Evolutionary conservation across 2,888 invertebrate genomes (phyloP), one percentile per base, ranked within the genome.

Genomic region (Caenorhabditis sinica): DNA sequence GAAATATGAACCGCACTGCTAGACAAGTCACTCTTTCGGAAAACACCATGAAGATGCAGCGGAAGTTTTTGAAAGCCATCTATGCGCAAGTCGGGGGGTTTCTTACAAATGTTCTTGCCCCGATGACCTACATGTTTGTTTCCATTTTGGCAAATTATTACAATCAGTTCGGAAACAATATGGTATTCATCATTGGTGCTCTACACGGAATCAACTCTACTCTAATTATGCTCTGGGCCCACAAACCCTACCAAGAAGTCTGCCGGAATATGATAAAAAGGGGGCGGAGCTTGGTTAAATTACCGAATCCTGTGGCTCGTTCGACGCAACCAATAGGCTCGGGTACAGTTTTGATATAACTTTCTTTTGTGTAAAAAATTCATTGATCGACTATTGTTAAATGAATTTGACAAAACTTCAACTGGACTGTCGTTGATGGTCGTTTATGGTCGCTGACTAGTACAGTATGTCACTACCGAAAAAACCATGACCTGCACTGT

Each of bases 141-240:
- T 33, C 53, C 0, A 53, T 53, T n/a, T 23, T 53, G 17, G 2
- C 28, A 1, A n/a, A 51, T 15, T 68, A 51, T 36, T 53, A 68
- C n/a, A 51, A 68, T 53, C 68, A 68, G 36, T 5, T n/a, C 15
- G 36, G n/a, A 15, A 68, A 68, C 53, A 68, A 68, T 23, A 2
- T 68, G 9, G n/a, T 68, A 0, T 49, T 68, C n/a, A 68, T 68
- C 1, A 2, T 53, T 2, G 2, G 9, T 11, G 28, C 68, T 0
- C 9, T 68, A 33, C 68, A 68, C 36, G 68, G 68, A 2, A 36
- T 68, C 36, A 53, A 17, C 36, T 68, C 68, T 1, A 68, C 68
- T 20, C 0, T 53, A 9, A 36, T 53, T 20, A 51, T 68, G 53
- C 8, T 68, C 9, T 68, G 68, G 51, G 53, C 53, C 20, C 68